Evolutionary conservation across 64 coral and sea anemone species (phyloP).

Genomic region (Hydrozoanthus tunicans): DNA sequence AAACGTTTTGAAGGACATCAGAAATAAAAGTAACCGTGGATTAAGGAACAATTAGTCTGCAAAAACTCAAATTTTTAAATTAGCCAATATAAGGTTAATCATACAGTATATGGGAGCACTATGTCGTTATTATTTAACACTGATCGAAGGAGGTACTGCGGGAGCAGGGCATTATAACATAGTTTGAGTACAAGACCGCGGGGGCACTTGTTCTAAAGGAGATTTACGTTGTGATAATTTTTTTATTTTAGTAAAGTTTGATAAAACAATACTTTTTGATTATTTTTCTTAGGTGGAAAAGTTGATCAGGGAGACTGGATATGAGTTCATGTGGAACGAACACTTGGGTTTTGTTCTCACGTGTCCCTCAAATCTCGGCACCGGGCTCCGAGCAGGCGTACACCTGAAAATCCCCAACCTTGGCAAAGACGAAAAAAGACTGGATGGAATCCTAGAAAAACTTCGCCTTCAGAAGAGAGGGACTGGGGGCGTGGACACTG

Average conservation of each 20-base stretch:
- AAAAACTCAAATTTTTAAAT: no score
- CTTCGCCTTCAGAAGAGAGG: conserved; percentile 83
- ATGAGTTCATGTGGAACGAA: conserved; percentile 92
- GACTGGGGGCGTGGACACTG: conserved; percentile 90
- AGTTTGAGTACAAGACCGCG: no score
- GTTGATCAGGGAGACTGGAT: conserved; percentile 73
- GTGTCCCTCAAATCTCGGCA: conserved; percentile 90
- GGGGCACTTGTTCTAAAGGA: no score
- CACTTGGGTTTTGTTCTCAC: conserved; percentile 86
- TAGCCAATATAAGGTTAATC: no score
- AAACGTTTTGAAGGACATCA: no score
- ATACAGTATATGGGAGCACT: no score
- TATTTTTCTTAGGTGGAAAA: conserved; percentile 53
- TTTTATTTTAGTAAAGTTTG: not conserved
- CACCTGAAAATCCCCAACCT: conserved; percentile 80
- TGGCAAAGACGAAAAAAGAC: conserved; percentile 66
- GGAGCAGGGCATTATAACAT: no score
- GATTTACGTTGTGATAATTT: no score
- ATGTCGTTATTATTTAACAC: no score
- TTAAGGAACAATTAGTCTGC: no score
- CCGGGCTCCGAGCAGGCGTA: conserved; percentile 84
- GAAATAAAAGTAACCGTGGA: no score
- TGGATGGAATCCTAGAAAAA: conserved; percentile 73
- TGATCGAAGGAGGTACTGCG: no score
- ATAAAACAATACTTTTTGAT: not conserved